phyloP scores from a whole-genome alignment of 2,113 vertebrate species.

The Cyanoliseus patagonus region DNA sequence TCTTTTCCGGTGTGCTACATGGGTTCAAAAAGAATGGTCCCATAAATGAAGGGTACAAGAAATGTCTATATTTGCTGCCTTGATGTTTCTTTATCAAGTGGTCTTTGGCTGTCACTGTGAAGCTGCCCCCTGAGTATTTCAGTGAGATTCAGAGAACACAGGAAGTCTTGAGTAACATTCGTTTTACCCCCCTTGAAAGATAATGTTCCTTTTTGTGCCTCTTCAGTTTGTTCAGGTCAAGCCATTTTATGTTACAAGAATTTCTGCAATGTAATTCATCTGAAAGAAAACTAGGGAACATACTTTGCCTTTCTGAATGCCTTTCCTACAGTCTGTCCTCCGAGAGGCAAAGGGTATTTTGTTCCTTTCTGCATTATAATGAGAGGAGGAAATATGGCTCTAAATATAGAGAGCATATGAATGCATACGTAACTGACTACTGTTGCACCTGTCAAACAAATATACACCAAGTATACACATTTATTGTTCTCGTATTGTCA shows the following conservation, averaged over 20 bases:
- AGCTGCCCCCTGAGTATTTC: not conserved
- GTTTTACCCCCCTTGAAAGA: not conserved
- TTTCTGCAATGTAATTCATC: not conserved
- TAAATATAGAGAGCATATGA: conserved; percentile 19
- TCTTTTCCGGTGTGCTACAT: not conserved
- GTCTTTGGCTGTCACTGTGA: not conserved
- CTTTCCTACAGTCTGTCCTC: not conserved
- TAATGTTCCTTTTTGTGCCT: not conserved
- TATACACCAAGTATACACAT: not conserved
- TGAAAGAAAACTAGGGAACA: not conserved
- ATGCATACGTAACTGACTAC: not conserved
- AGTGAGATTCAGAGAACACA: not conserved
- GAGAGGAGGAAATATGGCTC: not conserved
- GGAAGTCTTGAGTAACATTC: not conserved
- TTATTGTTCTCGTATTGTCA: not conserved
- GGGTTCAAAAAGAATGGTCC: not conserved
- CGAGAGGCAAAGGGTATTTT: not conserved
- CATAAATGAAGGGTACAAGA: not conserved
- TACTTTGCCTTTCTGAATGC: not conserved
- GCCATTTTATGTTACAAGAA: not conserved
- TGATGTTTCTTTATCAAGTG: not conserved
- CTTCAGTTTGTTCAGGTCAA: not conserved
- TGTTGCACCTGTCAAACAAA: not conserved
- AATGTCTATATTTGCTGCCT: not conserved
- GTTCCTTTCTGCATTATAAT: conserved; percentile 16